Evolutionary conservation across 2,797 vertebrate genomes (phyloP).

Genomic region (Anguilla pacifica): DNA sequence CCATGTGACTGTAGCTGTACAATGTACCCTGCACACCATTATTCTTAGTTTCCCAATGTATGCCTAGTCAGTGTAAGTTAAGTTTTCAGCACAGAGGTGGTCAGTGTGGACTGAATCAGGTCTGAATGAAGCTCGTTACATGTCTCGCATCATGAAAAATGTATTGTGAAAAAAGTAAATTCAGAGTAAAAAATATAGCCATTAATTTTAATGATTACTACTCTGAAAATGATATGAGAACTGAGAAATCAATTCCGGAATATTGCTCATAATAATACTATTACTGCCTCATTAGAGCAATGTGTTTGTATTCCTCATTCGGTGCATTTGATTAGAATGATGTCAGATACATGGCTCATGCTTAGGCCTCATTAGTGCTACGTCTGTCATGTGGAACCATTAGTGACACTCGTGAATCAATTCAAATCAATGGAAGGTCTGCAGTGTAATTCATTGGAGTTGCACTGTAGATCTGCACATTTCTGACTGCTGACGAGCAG

Average conservation of each 20-base stretch:
- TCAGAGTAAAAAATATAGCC: background rate
- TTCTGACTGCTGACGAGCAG: background rate
- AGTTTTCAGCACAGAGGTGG: background rate
- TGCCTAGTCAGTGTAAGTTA: background rate
- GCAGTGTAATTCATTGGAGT: background rate
- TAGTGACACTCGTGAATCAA: background rate
- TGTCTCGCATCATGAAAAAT: background rate
- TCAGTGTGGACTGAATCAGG: background rate
- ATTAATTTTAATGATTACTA: background rate
- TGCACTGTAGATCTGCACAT: background rate
- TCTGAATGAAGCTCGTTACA: background rate
- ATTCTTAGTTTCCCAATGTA: background rate
- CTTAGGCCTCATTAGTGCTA: background rate
- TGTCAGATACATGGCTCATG: background rate
- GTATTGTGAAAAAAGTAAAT: background rate
- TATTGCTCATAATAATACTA: background rate
- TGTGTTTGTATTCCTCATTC: background rate
- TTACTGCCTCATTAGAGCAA: background rate
- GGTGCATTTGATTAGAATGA: background rate
- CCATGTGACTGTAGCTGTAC: background rate
- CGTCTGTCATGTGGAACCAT: background rate
- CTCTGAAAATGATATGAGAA: background rate
- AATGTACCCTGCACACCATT: background rate
- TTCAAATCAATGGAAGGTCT: background rate
- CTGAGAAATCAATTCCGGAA: background rate